Conservation (phyloP, 2,113 vertebrate species). For the Pygoscelis adeliae region DNA sequence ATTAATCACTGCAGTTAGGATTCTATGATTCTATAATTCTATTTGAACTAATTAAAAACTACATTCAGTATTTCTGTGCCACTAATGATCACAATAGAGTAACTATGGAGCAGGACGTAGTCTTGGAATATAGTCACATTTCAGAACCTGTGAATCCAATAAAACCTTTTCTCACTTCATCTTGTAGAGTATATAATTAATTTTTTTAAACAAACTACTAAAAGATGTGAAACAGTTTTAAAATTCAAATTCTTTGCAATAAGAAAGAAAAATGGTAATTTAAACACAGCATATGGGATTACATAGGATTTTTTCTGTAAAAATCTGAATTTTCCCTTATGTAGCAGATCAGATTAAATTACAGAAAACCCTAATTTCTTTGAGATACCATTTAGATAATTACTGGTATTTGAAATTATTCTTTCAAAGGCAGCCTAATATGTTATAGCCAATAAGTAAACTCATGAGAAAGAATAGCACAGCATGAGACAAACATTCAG, state of each 20-base stretch:
- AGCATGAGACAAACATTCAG: neutral
- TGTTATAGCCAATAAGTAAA: neutral
- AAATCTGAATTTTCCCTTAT: neutral
- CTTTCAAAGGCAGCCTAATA: neutral
- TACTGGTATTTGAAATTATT: neutral
- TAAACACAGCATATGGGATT: neutral
- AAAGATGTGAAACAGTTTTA: neutral
- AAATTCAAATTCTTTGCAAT: neutral
- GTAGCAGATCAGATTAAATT: neutral
- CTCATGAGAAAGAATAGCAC: neutral
- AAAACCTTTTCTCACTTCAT: neutral
- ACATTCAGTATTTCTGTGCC: neutral
- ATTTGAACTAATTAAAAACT: neutral
- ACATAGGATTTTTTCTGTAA: neutral
- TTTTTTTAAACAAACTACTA: neutral
- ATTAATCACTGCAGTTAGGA: neutral
- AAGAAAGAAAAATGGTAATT: neutral
- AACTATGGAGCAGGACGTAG: neutral
- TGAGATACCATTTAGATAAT: neutral
- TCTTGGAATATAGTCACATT: neutral
- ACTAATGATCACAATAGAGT: neutral
- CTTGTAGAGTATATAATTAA: neutral
- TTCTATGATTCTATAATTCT: too few relatives aligned
- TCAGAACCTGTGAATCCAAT: neutral
- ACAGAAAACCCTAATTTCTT: neutral